Evolutionary conservation across 2,797 vertebrate genomes (phyloP), one percentile per base, ranked within the genome.

Genomic region (Scolopax bukidnonensis): DNA sequence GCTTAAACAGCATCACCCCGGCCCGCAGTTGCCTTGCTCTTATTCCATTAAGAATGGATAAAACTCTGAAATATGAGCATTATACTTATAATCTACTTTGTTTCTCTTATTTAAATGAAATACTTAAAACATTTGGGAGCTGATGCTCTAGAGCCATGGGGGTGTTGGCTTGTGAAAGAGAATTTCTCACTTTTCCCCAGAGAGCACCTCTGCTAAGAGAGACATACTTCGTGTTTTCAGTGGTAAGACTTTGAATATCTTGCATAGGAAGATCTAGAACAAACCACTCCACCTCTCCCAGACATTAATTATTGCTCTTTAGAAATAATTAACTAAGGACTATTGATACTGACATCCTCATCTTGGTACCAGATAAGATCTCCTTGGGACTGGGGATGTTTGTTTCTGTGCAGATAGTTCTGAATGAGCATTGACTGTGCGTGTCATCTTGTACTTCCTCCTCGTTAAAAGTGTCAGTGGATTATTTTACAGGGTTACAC

Each of bases 281-380:
- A 69, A 80, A 85, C 38, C 65, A 17, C 74, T 81, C 10, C 54
- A 30, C 43, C 67, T 95, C 81, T 56, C 45, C 63, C 67, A 77
- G 33, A n/a, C 21, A 16, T 71, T 79, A 84, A 75, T 94, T 87
- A 84, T 25, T 84, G 20, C 40, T 80, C 56, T 78, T 93, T 19
- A 93, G 84, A 75, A 97, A 96, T 97, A 93, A 97, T 97, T 97
- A 96, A 96, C 96, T 33, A 11, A 7, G 43, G 43, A 53, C 30
- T 86, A 16, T 28, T 63, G 91, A 12, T 65, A 30, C 25, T 95
- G 48, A 68, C 93, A 93, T 88, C 65, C 74, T 74, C 9, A 5
- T 89, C 80, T 68, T 86, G 91, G 90, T 86, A 90, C 86, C 50
- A 32, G 40, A 63, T 51, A 51, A 90, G 71, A 65, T 83, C 28